phyloP scores from a whole-genome alignment of 2,888 invertebrate species.

The Ophraella communa region DNA sequence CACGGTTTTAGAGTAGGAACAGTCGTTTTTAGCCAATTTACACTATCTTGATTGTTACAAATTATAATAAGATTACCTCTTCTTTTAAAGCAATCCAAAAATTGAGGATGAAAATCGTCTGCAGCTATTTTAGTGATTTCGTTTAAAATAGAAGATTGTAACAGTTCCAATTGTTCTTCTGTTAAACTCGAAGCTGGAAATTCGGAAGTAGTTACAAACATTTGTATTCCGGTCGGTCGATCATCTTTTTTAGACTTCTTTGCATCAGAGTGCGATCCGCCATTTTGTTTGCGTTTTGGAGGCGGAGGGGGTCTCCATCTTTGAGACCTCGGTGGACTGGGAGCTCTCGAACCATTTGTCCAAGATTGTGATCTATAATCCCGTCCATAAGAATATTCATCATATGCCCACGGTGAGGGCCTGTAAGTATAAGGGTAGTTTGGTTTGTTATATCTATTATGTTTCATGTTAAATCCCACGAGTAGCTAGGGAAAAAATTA shows the following conservation, averaged over 20 bases:
- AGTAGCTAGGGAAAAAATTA: constrained; percentile 32
- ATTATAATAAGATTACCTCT: constrained; percentile 21
- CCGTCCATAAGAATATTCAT: constrained; percentile 3
- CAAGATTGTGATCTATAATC: constrained; percentile 13
- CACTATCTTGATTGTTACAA: constrained; percentile 30
- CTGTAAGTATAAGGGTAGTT: constrained; percentile 2
- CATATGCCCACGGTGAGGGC: constrained; percentile 11
- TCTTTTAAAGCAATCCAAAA: constrained; percentile 20
- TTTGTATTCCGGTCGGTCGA: constrained; percentile 13
- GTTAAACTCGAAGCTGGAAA: constrained; percentile 19
- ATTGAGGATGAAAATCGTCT: constrained; percentile 25
- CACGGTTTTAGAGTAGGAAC: constrained; percentile 20
- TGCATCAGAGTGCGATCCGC: background rate
- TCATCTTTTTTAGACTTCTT: constrained; percentile 13
- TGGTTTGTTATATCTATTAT: constrained; percentile 26
- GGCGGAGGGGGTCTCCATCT: constrained; percentile 10
- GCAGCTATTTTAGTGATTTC: constrained; percentile 24
- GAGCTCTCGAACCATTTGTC: constrained; percentile 14
- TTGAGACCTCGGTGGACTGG: constrained; percentile 15
- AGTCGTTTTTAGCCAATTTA: constrained; percentile 25
- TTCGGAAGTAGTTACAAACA: constrained; percentile 15
- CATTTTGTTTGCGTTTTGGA: constrained; percentile 20
- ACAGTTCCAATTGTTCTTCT: constrained; percentile 18
- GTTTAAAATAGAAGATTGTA: constrained; percentile 15
- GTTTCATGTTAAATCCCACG: constrained; percentile 32